Conservation (phyloP, 2,113 vertebrate species). For the Arothron firmamentum region DNA sequence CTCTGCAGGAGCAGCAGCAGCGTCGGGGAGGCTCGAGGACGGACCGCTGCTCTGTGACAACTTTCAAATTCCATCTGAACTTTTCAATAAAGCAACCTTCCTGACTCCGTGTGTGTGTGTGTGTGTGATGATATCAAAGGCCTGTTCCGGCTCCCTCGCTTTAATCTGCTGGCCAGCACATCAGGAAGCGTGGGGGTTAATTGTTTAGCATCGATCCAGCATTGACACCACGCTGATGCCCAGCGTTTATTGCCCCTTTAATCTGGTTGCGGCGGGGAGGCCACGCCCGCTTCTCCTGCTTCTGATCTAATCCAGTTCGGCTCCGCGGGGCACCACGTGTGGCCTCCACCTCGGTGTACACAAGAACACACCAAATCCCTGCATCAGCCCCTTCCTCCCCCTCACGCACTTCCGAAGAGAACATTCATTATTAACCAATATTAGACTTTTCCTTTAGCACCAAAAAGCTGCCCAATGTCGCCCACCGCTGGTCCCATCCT, state of each 20-base stretch:
- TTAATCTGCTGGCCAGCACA: no score
- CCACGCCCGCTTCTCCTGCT: conserved; percentile 31
- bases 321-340: conserved; percentile 45
- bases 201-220: conserved; percentile 50
- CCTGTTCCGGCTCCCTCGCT: no score
- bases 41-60: conserved; percentile 43
- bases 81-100: conserved; percentile 47
- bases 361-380: conserved; percentile 18
- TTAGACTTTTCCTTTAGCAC: conserved; percentile 65
- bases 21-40: conserved; percentile 28
- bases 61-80: conserved; percentile 58
- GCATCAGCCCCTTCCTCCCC: conserved; percentile 33
- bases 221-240: conserved; percentile 43
- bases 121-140: neutral
- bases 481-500: conserved; percentile 56
- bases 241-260: conserved; percentile 28
- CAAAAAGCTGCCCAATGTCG: conserved; percentile 59
- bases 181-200: conserved; percentile 30
- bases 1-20: conserved; percentile 15
- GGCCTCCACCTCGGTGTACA: conserved; percentile 24
- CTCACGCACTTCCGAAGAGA: conserved; percentile 47
- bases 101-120: conserved; percentile 2
- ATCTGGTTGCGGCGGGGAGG: conserved; percentile 51
- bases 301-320: conserved; percentile 57
- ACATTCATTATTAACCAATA: conserved; percentile 69